Evolutionary conservation across 1,140 invertebrate species (phyloP).

Genomic region (Achroia grisella): DNA sequence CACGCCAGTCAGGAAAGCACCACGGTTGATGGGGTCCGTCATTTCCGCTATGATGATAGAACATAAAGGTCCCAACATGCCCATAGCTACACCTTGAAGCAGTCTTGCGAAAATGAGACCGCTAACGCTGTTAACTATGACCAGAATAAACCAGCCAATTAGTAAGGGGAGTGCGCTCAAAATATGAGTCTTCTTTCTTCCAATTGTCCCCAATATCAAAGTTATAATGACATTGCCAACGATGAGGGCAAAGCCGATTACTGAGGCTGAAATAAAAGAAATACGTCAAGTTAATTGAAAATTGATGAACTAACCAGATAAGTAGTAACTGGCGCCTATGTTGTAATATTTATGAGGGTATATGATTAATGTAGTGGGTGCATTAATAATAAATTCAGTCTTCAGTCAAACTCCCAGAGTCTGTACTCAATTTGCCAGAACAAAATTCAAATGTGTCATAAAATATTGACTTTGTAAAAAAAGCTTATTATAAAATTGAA

Average conservation of each 20-base stretch:
- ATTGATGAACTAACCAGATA: too few relatives aligned
- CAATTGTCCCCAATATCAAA: slow-evolving; percentile 40
- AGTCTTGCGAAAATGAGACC: slow-evolving; percentile 47
- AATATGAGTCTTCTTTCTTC: slow-evolving; percentile 49
- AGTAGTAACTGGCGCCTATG: too few relatives aligned
- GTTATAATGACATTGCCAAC: slow-evolving; percentile 58
- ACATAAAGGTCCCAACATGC: slow-evolving; percentile 53
- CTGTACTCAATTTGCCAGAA: too few relatives aligned
- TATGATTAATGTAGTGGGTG: too few relatives aligned
- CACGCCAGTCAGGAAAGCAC: slow-evolving; percentile 53
- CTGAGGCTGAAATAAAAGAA: slow-evolving; percentile 48
- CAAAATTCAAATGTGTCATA: too few relatives aligned
- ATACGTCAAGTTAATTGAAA: too few relatives aligned
- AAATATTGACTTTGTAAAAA: too few relatives aligned
- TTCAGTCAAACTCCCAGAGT: too few relatives aligned
- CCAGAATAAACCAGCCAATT: slow-evolving; percentile 47
- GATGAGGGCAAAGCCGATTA: slow-evolving; percentile 57
- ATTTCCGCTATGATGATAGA: slow-evolving; percentile 67
- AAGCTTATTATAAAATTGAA: too few relatives aligned
- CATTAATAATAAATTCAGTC: too few relatives aligned
- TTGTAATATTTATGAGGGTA: too few relatives aligned
- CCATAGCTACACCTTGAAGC: slow-evolving; percentile 60
- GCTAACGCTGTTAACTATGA: slow-evolving; percentile 43
- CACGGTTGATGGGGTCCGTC: slow-evolving; percentile 57
- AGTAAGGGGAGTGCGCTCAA: slow-evolving; percentile 42